phyloP scores from a whole-genome alignment of 2,888 invertebrate species.

The Temnothorax rugatulus region DNA sequence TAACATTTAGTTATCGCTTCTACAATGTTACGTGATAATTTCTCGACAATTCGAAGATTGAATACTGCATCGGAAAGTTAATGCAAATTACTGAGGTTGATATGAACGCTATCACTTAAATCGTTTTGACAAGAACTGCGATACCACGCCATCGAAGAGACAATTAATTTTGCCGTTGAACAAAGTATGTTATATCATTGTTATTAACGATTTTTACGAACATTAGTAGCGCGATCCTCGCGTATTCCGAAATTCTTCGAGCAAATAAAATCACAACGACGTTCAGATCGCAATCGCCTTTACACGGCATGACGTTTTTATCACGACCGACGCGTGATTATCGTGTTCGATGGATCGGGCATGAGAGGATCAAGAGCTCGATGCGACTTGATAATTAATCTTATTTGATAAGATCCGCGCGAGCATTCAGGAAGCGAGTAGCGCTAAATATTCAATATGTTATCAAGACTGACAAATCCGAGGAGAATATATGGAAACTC shows the following conservation, averaged over 20 bases:
- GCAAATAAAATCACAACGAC: conserved; percentile 16
- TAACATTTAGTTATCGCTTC: conserved; percentile 22
- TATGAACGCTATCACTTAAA: conserved; percentile 2
- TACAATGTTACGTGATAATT: conserved; percentile 18
- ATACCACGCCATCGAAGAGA: background rate
- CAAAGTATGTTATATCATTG: background rate
- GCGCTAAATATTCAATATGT: background rate
- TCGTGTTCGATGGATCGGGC: conserved; percentile 35
- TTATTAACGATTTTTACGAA: conserved; percentile 5
- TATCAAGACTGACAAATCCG: background rate
- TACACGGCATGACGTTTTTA: background rate
- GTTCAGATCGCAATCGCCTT: background rate
- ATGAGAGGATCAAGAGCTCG: conserved; percentile 53
- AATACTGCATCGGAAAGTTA: conserved; percentile 22
- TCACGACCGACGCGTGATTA: conserved; percentile 3
- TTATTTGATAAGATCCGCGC: conserved; percentile 53
- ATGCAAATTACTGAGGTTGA: conserved; percentile 4
- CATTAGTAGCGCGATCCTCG: background rate
- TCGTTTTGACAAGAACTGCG: background rate
- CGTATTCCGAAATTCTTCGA: background rate
- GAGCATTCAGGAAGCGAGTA: conserved; percentile 42
- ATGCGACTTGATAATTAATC: conserved; percentile 49
- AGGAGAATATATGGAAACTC: background rate
- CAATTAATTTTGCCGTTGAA: background rate
- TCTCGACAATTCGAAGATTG: background rate